These are phyloP conservation scores for Neoscelio sp. DNA, from an alignment of 2,888 invertebrate genomes.

Conservation along the genomic window DNA sequence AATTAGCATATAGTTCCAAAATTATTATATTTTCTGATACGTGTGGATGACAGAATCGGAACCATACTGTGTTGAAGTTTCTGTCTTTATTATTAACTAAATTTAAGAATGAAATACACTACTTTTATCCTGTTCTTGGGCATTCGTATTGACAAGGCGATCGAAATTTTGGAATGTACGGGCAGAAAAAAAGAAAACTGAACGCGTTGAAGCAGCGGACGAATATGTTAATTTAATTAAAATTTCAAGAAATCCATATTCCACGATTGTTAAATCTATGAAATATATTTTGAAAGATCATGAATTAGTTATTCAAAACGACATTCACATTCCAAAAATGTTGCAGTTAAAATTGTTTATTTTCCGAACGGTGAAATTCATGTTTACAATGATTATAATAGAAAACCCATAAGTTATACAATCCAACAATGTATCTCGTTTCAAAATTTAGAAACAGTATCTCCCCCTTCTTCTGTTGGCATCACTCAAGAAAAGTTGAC, in stretches of 20 bases:
- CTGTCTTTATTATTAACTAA: too few relatives aligned
- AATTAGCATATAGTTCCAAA: too few relatives aligned
- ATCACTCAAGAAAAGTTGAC: slow-evolving; percentile 31
- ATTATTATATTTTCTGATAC: too few relatives aligned
- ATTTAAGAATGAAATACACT: too few relatives aligned
- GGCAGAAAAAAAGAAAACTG: slow-evolving; percentile 4
- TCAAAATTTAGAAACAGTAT: slow-evolving; percentile 15
- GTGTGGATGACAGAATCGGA: too few relatives aligned
- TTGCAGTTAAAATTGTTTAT: slow-evolving; percentile 23
- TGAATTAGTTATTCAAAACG: slow-evolving; percentile 1
- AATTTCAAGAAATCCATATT: slow-evolving; percentile 21
- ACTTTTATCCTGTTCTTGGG: too few relatives aligned
- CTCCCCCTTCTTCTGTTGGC: slow-evolving; percentile 15
- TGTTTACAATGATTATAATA: slow-evolving; percentile 29
- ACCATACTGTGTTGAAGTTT: too few relatives aligned
- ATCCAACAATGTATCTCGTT: slow-evolving; percentile 3
- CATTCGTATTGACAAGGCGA: slow-evolving; percentile 32
- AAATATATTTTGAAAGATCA: slow-evolving; percentile 19
- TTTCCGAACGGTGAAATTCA: slow-evolving; percentile 27
- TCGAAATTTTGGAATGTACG: slow-evolving; percentile 27
- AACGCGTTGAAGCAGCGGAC: slow-evolving; percentile 14
- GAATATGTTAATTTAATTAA: slow-evolving; percentile 22
- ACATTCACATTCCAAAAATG: slow-evolving; percentile 14
- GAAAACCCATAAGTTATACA: slow-evolving; percentile 10
- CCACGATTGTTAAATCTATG: slow-evolving; percentile 14